Conservation (phyloP, 2,113 vertebrate species). For the Phaethornis superciliosus region DNA sequence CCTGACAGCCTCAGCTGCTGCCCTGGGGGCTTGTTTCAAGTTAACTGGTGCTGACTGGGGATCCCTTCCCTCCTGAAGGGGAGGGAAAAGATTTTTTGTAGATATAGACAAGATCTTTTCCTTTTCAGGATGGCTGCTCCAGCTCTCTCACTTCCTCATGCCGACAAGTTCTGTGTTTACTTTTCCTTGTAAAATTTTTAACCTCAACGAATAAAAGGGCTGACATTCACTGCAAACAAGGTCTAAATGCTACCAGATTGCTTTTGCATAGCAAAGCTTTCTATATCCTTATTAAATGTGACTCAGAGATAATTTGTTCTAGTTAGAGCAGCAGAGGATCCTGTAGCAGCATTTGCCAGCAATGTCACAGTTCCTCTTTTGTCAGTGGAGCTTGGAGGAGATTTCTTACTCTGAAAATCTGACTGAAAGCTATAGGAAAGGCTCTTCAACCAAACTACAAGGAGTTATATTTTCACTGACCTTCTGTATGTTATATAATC, state of each 20-base stretch:
- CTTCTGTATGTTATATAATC: neutral
- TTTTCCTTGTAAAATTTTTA: conserved; percentile 29
- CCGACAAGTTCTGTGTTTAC: conserved; percentile 13
- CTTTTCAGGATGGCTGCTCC: neutral
- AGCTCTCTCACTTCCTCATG: conserved; percentile 1
- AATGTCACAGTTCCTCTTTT: neutral
- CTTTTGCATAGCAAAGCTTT: neutral
- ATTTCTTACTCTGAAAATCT: neutral
- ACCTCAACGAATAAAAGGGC: neutral
- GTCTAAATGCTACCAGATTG: conserved; percentile 13
- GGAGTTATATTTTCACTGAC: neutral
- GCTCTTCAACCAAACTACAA: neutral
- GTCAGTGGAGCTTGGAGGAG: neutral
- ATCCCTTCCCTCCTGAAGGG: neutral
- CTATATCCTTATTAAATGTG: neutral
- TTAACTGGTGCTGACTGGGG: neutral
- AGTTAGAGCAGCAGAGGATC: neutral
- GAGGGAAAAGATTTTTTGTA: conserved; percentile 19
- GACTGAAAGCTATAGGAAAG: conserved; percentile 16
- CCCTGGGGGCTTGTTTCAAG: neutral
- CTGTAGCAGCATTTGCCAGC: neutral
- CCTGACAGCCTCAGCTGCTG: neutral
- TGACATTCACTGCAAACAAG: neutral
- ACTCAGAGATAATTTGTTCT: neutral
- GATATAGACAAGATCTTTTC: neutral